Evolutionary conservation across 2,797 vertebrate species (phyloP), one percentile per base, ranked within the genome.

Genomic region (Neoniphon sammara): DNA sequence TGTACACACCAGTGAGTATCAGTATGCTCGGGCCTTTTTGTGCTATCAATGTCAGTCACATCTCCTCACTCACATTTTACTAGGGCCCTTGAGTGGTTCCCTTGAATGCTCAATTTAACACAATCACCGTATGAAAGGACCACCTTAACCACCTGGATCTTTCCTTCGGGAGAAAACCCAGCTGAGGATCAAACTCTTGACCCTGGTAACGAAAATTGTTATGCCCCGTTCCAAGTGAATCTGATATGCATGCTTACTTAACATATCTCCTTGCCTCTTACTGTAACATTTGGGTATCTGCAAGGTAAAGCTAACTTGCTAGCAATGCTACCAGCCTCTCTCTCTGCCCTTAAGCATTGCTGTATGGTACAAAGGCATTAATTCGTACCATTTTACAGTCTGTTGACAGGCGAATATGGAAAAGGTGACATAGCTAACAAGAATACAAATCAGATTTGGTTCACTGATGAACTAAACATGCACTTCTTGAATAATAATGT

Each of bases 51-150:
- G 86, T 90, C 87, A 86, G 79, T 89, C 84, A 84, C 75, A 78
- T 81, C 72, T 77, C 76, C 75, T 76, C 65, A 63, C 80, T 80
- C 52, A 59, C 77, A 81, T 84, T 91, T 91, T 83, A 91, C 82
- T 64, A 58, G 65, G 76, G 85, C 76, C 85, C 85, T 77, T 83
- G 75, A 88, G 87, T 78, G 86, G 56, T 84, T 84, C 78, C 77
- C 76, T 84, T 88, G 72, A 91, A 92, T 87, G 90, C 91, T 93
- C 91, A 90, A 92, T 93, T 93, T 91, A 93, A 85, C 78, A 85
- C 88, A 92, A 93, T 91, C 88, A 88, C 49, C 20, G 59, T 80
- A 84, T 80, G 81, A 89, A 88, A 84, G 81, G 84, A 86, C 80
- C 85, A 86, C 80, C 82, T 86, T 62, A 68, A 57, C 73, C 85